Base-by-base conservation (phyloP, 1,140 invertebrate genomes). In the Trissolcus basalis region DNA sequence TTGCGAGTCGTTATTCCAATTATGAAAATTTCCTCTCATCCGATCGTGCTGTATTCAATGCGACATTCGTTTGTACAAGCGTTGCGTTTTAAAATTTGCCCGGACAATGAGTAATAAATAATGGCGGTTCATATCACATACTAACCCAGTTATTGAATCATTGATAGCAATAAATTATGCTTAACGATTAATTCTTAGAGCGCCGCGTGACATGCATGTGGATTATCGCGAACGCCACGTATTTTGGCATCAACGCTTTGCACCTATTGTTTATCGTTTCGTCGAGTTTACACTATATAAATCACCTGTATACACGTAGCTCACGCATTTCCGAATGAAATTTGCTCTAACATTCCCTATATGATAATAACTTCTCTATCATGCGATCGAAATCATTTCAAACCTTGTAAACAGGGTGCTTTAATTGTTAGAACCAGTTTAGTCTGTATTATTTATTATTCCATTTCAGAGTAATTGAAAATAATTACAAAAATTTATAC, bases 221-320 rank as follows among this genome's bases (percentile, higher is more conserved):
- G 53, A 74, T 63, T 74, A 74, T 53, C 63, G 63, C 61, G 68
- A 74, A 63, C 63, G 63, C 15, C 45, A 45, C 50, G 56, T 67
- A 68, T 68, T 67, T 68, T 39, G 58, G 43, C 71, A 45, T 74
- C 51, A 67, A 55, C 56, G 63, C 50, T 67, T 68, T 51, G 58
- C 58, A 19, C 51, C 63, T 58, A 68, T 74, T 74, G 71, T 74
- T 74, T 68, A 67, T 61, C 63, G 63, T 67, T 68, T 56, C 50
- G 43, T 48, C 56, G 55, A 73, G 56, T 73, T 73, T 73, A 67
- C 70, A 73, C 61, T 67, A 67, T 55, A 73, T 73, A 67, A 73
- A 73, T 73, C 70, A 73, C 36, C 3, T 45, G 56, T 44, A 43
- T 61, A 54, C 54, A 60, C 55, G 70, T 65, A 73, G 59, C 60